phyloP scores from a whole-genome alignment of 2,888 invertebrate species.

The Oscheius sp. region DNA sequence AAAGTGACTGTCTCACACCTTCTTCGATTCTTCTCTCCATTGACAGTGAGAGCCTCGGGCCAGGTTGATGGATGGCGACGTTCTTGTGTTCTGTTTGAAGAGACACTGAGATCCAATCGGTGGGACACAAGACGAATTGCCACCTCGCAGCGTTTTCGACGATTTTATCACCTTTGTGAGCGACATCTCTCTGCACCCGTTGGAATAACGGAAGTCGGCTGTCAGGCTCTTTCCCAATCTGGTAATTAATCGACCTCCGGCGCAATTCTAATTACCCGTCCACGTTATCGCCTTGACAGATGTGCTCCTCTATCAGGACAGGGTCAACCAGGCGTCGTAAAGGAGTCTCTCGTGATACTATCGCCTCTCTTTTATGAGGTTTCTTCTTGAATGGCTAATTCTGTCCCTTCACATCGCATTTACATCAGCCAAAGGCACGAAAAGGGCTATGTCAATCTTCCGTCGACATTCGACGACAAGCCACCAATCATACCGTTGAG shows the following conservation, averaged over 20 bases:
- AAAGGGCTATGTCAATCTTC: slow-evolving; percentile 28
- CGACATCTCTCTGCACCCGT: not conserved
- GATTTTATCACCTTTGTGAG: slow-evolving; percentile 17
- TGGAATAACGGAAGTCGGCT: not conserved
- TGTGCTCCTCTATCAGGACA: slow-evolving; percentile 12
- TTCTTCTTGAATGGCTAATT: slow-evolving; percentile 24
- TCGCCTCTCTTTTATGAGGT: not conserved
- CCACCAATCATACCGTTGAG: slow-evolving; percentile 1
- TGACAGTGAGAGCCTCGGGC: not conserved
- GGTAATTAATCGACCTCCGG: slow-evolving; percentile 32
- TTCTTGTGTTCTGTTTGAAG: slow-evolving; percentile 33
- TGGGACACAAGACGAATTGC: slow-evolving; percentile 18
- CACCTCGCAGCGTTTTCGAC: slow-evolving; percentile 5
- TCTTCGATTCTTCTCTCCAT: no score
- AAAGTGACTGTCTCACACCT: no score
- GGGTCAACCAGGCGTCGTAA: slow-evolving; percentile 29
- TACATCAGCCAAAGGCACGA: slow-evolving; percentile 19
- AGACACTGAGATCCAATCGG: slow-evolving; percentile 28
- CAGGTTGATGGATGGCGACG: slow-evolving; percentile 32
- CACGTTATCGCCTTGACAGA: slow-evolving; percentile 11
- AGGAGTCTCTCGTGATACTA: slow-evolving; percentile 10
- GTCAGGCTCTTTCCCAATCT: slow-evolving; percentile 19
- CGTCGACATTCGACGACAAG: slow-evolving; percentile 14
- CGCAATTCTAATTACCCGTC: slow-evolving; percentile 28
- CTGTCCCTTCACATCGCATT: slow-evolving; percentile 28